Percentiles rank a stretch among this genome's conserved stretches.
phyloP scores from a whole-genome alignment of 2,113 vertebrate species.

The Thunnus thynnus region DNA sequence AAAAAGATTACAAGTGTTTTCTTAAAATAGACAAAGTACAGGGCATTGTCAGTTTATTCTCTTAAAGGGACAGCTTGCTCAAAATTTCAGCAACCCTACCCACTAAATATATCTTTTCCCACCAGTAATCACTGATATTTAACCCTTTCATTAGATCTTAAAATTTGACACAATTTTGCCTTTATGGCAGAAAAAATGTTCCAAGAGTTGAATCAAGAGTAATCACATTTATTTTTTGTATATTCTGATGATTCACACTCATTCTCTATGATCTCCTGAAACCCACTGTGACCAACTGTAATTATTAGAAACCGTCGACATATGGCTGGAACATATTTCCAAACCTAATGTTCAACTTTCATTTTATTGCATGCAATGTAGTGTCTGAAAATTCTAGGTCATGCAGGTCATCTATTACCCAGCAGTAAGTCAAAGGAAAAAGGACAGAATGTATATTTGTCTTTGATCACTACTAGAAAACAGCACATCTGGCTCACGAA shows the following conservation, averaged over 20 bases:
- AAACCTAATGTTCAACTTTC: neutral
- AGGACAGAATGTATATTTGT: neutral
- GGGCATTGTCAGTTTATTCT: constrained; percentile 39
- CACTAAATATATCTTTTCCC: constrained; percentile 20
- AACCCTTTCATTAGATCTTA: neutral
- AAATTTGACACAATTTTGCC: neutral
- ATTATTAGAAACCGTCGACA: neutral
- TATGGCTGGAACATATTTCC: neutral
- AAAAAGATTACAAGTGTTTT: neutral
- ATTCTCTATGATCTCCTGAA: constrained; percentile 4
- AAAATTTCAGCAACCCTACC: constrained; percentile 9
- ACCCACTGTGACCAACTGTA: neutral
- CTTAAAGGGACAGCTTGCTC: constrained; percentile 70
- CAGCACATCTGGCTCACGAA: neutral
- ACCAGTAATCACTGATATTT: neutral
- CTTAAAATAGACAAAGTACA: constrained; percentile 44
- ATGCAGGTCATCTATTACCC: neutral
- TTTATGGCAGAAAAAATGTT: constrained; percentile 1
- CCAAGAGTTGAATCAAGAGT: neutral
- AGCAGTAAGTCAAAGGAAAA: neutral
- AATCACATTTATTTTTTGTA: neutral
- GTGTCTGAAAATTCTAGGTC: neutral
- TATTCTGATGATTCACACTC: neutral
- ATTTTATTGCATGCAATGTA: constrained; percentile 1
- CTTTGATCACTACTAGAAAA: neutral